Evolutionary conservation across 2,113 vertebrate species (phyloP), one percentile per base, ranked within the genome.

Genomic region (Nesogale talazaci): DNA sequence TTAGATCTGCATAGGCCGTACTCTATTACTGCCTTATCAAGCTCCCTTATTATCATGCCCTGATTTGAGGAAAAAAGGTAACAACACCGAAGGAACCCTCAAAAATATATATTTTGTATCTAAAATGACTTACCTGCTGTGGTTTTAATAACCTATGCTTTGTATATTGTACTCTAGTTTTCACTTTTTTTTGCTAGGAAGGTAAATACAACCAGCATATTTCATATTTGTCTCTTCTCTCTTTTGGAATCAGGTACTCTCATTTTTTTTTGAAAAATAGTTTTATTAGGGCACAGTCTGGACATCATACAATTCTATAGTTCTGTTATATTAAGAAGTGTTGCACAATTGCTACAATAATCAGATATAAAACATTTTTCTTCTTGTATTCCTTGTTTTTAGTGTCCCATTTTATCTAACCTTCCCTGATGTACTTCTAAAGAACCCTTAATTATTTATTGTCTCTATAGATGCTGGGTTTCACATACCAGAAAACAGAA

Each of bases 41-140:
- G 96, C 93, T 94, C 78, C 93, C 82, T 92, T 95, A 96, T 88
- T 93, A 86, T 83, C 75, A 91, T 96, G 57, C 94, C 84, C 90
- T 17, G 0, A 91, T 91, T 83, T 89, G 88, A 97, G 46, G 14
- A 52, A 52, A 52, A 52, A 46, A 46, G 42, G 42, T 46, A 46
- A 46, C 5, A 46, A 46, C 90, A 94, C 83, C 46, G 82, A 31
- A 81, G 78, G 69, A 76, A 94, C 46, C 90, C 57, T 92, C 1
- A 93, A 89, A 96, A 95, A 87, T 91, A 74, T 70, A 90, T 81
- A 65, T 67, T 90, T 89, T 88, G 87, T 92, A 87, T 63, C 74
- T 91, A 92, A 81, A 89, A 80, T 81, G 83, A 87, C 86, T 88
- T 93, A 74, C 40, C 56, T n/a, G 72, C 23, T 70, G 27, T 89